Evolutionary conservation across 2,113 vertebrate genomes (phyloP), one percentile per base, ranked within the genome.

Genomic region (Scolopax mira): DNA sequence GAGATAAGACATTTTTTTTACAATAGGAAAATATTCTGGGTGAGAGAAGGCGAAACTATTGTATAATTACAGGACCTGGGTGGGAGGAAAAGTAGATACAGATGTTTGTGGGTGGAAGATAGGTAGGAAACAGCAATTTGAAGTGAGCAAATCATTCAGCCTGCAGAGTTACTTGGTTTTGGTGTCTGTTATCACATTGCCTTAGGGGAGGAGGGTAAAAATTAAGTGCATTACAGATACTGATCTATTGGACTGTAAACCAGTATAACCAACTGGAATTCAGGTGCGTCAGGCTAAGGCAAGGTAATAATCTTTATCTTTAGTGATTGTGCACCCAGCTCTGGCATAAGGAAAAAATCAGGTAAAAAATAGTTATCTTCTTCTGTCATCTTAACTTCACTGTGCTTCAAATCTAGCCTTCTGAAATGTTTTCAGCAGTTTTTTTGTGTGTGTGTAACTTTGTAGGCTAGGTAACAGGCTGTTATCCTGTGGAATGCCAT

Each of bases 401-500:
- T 51, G 2, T 0, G 0, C 22, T 71, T 70, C 41, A 57, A 18
- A 18, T 46, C 7, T 4, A 78, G 10, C 7, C 48, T 49, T 41
- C 18, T 23, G 6, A 72, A 58, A 39, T 22, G 10, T 61, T 81
- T 89, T 85, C 4, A 67, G 14, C n/a, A 37, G 27, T 77, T 79
- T 52, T 35, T 88, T 62, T 8, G 2, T 58, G 23, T 9, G 9
- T 2, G 1, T 44, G 3, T 44, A 61, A 27, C 9, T 79, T 69
- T 24, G 28, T 33, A 46, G 48, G 49, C 46, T 66, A 33, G 35
- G 12, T 23, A 48, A 52, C 41, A 61, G 61, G 19, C 39, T 72
- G 24, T 60, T 55, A 4, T 1, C 18, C 22, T 66, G 2, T 13
- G 71, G 65, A 52, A 21, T 18, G 22, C 57, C 31, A 48, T 19